Evolutionary conservation across 2,113 vertebrate genomes (phyloP).

Genomic region (Thunnus maccoyii): DNA sequence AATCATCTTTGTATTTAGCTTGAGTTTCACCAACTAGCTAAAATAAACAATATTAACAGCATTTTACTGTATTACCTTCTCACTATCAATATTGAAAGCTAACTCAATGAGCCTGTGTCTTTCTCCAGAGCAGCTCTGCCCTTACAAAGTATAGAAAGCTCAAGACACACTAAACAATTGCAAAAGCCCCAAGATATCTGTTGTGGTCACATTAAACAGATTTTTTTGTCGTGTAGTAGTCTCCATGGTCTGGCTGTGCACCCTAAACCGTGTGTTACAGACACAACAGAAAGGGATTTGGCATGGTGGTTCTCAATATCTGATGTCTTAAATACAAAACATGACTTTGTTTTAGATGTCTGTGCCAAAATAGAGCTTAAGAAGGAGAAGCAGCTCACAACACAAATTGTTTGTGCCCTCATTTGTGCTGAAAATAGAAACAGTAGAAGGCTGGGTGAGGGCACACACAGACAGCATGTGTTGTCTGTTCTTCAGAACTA

Average conservation of each 20-base stretch:
- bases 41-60: not conserved
- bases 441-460: not conserved
- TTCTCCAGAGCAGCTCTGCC: not conserved
- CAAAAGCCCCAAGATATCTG: not conserved
- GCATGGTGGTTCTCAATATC: not conserved
- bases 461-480: not conserved
- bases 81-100: not conserved
- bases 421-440: constrained; percentile 33
- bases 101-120: no score
- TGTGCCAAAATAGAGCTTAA: not conserved
- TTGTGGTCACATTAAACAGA: not conserved
- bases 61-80: not conserved
- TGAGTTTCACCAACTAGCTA: not conserved
- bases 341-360: constrained; percentile 10
- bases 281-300: not conserved
- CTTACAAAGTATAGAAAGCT: not conserved
- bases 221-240: not conserved
- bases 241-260: not conserved
- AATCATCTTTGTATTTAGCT: not conserved
- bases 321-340: constrained; percentile 9
- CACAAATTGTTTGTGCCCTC: constrained; percentile 4
- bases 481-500: not conserved
- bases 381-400: not conserved
- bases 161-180: not conserved
- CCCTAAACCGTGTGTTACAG: not conserved